Conservation (phyloP, 2,797 vertebrate genomes). For the Rousettus madagascariensis region DNA sequence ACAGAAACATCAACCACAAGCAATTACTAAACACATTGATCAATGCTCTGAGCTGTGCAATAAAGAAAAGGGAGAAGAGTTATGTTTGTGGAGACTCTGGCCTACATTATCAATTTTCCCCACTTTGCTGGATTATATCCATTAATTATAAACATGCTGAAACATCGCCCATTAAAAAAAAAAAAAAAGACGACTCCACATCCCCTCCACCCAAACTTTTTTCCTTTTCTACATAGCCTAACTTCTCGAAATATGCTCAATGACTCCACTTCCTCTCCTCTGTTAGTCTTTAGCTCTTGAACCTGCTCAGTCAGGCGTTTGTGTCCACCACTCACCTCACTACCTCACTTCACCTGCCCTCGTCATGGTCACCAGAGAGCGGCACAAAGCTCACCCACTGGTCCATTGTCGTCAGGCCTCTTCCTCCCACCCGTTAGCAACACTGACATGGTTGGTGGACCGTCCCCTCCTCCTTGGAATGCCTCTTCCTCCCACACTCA, state of each 20-base stretch:
- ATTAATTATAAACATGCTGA: not conserved
- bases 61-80: constrained; percentile 30
- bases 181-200: not conserved
- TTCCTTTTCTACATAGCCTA: not conserved
- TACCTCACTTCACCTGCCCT: not conserved
- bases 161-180: not conserved
- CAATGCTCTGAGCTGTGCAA: constrained; percentile 35
- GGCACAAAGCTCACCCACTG: accelerated
- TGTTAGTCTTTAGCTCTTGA: not conserved
- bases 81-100: not conserved
- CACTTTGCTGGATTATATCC: not conserved
- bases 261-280: not conserved
- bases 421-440: accelerated
- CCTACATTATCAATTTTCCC: not conserved
- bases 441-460: accelerated
- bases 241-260: not conserved
- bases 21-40: constrained; percentile 69
- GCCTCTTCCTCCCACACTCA: not conserved
- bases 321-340: not conserved
- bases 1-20: constrained; percentile 57
- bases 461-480: not conserved
- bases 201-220: not conserved
- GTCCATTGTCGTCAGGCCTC: not conserved
- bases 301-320: not conserved
- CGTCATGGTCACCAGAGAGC: not conserved